Evolutionary conservation across 2,113 vertebrate species (phyloP).

Genomic region (Tenrec ecaudatus): DNA sequence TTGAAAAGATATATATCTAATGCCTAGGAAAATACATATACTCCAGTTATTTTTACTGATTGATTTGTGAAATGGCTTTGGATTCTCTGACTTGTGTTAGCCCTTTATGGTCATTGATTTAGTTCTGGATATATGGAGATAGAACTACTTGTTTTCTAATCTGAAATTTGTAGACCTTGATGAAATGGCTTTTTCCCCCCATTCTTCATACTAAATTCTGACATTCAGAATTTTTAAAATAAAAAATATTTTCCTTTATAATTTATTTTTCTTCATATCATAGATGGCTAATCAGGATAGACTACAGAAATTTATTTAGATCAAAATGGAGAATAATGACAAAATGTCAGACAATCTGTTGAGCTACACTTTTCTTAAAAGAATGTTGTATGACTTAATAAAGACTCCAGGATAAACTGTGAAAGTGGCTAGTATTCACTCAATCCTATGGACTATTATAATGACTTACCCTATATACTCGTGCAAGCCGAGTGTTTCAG

Average conservation of each 20-base stretch:
- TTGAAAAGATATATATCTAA: too few species aligned
- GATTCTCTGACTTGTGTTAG: background rate
- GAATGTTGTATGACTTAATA: background rate
- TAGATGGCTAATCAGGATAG: background rate
- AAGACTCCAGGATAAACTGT: background rate
- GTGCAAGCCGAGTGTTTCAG: too few species aligned
- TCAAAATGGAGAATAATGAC: background rate
- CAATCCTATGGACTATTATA: background rate
- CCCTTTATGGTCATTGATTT: background rate
- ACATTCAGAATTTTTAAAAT: background rate
- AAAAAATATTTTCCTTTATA: background rate
- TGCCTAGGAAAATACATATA: too few species aligned
- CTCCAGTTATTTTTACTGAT: too few species aligned
- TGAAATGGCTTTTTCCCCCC: background rate
- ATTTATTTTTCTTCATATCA: background rate
- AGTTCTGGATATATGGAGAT: background rate
- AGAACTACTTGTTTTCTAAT: background rate
- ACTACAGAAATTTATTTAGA: background rate
- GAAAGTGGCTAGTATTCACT: background rate
- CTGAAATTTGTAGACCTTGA: background rate
- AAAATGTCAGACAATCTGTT: background rate
- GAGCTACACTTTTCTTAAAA: background rate
- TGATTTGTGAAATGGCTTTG: too few species aligned
- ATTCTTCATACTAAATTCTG: background rate
- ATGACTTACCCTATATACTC: background rate